A percentile compares a stretch with the other conserved stretches of the same genome.
phyloP scores from a whole-genome alignment of 2,113 vertebrate genomes.

The Strix uralensis region DNA sequence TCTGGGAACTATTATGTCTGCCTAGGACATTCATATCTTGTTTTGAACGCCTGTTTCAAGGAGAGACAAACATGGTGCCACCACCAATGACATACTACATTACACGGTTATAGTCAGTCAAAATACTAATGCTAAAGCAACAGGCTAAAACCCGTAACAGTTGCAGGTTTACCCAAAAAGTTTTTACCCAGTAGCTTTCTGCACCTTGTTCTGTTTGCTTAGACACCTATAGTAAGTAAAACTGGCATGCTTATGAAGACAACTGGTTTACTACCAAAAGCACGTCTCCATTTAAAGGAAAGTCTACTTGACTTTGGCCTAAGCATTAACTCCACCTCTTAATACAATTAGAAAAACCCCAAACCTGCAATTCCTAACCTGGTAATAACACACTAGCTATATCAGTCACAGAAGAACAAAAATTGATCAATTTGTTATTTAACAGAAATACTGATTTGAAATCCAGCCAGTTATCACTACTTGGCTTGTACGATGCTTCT shows the following conservation, averaged over 20 bases:
- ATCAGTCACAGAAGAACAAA: not conserved
- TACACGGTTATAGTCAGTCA: not conserved
- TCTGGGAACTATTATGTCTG: fast-evolving
- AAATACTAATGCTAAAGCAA: not conserved
- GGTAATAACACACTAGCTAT: not conserved
- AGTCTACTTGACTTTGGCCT: not conserved
- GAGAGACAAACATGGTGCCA: fast-evolving
- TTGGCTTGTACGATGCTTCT: not conserved
- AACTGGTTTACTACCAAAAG: not conserved
- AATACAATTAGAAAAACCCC: not conserved
- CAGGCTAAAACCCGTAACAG: not conserved
- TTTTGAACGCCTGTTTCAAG: fast-evolving
- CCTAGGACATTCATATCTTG: fast-evolving
- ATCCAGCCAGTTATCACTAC: not conserved
- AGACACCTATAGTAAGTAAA: not conserved
- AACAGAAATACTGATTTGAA: not conserved
- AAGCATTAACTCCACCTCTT: not conserved
- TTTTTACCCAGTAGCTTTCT: not conserved
- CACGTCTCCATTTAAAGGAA: not conserved
- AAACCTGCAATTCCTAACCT: not conserved
- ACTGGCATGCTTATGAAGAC: not conserved
- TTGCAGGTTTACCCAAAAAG: not conserved
- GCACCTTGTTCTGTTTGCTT: not conserved
- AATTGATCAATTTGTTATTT: not conserved
- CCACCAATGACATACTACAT: not conserved